These are phyloP conservation scores for Diadromus collaris DNA, from an alignment of 2,888 invertebrate species.

Conservation along the genomic window DNA sequence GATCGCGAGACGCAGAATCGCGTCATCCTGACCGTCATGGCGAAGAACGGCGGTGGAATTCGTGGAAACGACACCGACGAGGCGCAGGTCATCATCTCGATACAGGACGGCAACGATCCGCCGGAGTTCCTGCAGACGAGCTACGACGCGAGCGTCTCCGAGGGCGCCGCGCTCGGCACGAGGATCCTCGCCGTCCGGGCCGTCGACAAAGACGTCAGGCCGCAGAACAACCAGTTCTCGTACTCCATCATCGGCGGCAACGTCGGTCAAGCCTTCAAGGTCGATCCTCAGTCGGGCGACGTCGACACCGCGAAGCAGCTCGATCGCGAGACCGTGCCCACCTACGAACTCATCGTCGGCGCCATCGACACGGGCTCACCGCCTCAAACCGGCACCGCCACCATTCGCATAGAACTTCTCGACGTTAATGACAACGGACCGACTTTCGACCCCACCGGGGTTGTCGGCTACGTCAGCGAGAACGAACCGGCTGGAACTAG, in stretches of 20 bases:
- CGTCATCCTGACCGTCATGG: constrained; percentile 94
- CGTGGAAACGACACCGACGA: constrained; percentile 97
- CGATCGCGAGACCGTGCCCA: constrained; percentile 90
- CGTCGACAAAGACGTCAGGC: constrained; percentile 94
- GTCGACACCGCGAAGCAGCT: constrained; percentile 89
- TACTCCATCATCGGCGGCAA: constrained; percentile 95
- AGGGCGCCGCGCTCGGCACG: constrained; percentile 89
- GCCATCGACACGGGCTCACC: constrained; percentile 95
- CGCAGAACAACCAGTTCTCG: constrained; percentile 95
- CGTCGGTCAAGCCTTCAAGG: constrained; percentile 90
- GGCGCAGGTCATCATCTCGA: constrained; percentile 95
- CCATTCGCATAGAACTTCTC: constrained; percentile 88
- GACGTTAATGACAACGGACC: constrained; percentile 98
- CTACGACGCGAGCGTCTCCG: constrained; percentile 91
- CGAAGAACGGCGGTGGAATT: constrained; percentile 97
- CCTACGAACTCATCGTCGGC: constrained; percentile 90
- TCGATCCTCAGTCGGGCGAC: constrained; percentile 92
- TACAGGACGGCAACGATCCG: constrained; percentile 98
- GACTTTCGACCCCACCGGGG: constrained; percentile 86
- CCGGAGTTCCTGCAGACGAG: constrained; percentile 92
- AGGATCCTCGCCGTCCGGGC: constrained; percentile 91
- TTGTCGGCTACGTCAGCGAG: constrained; percentile 91
- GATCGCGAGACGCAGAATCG: constrained; percentile 95
- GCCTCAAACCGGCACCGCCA: constrained; percentile 95
- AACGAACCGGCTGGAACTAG: constrained; percentile 92